Conservation (phyloP, 2,113 vertebrate species). For the Ailuropoda melanoleuca region DNA sequence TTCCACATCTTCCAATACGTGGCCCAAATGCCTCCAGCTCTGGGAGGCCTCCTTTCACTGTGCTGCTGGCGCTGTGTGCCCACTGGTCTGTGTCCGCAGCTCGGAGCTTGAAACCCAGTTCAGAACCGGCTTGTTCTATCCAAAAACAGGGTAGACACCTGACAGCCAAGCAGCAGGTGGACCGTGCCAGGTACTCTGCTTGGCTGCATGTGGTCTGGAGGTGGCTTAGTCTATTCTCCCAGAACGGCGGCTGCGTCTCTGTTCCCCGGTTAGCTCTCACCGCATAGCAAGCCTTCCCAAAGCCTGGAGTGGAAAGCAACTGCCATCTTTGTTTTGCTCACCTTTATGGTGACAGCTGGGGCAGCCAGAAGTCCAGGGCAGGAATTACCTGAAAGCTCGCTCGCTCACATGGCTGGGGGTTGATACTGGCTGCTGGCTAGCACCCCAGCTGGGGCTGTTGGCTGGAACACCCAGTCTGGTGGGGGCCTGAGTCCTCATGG, state of each 20-base stretch:
- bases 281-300: background rate
- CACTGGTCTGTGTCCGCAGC: background rate
- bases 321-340: background rate
- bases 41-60: background rate
- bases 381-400: background rate
- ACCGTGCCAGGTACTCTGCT: background rate
- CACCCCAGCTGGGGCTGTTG: background rate
- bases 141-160: background rate
- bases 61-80: too few species aligned
- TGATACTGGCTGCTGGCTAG: background rate
- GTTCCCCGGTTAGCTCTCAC: background rate
- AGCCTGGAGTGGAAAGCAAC: too few species aligned
- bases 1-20: background rate
- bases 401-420: background rate
- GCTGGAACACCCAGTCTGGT: background rate
- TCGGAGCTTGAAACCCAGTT: background rate
- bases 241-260: background rate
- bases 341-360: background rate
- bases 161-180: background rate
- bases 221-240: too few species aligned
- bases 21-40: background rate
- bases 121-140: background rate
- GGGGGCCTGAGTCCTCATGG: background rate
- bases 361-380: background rate
- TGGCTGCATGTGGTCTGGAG: rapidly evolving